Evolutionary conservation across 2,113 vertebrate species (phyloP).

Genomic region (Chrysemys picta): DNA sequence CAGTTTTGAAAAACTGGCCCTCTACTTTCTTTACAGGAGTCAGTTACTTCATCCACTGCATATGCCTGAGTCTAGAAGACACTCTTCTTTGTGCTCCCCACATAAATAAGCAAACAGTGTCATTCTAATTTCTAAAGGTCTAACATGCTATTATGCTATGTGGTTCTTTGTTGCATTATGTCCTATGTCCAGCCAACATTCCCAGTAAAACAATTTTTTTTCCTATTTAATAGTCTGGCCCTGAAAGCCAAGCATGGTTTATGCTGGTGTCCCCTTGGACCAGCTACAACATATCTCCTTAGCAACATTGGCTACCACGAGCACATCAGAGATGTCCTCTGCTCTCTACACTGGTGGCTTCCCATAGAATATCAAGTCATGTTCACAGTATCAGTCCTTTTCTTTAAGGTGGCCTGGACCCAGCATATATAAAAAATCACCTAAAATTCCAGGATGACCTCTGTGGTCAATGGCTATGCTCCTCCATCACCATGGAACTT

Average conservation of each 20-base stretch:
- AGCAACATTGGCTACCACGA: rapidly evolving
- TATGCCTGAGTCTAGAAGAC: not conserved
- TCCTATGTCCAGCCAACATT: not conserved
- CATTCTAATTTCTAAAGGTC: not conserved
- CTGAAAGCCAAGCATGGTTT: not conserved
- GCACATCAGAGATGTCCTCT: not conserved
- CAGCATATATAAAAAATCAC: not conserved
- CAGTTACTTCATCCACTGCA: not conserved
- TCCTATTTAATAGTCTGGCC: not conserved
- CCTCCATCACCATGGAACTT: not conserved
- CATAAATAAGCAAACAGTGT: not conserved
- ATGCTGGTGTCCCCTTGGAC: not conserved
- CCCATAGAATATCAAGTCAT: rapidly evolving
- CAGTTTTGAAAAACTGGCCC: too few species aligned
- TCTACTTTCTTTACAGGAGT: not conserved
- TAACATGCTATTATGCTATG: not conserved
- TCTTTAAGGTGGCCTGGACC: rapidly evolving
- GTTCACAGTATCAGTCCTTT: not conserved
- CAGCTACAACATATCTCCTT: rapidly evolving
- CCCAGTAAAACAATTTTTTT: not conserved
- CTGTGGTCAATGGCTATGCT: not conserved
- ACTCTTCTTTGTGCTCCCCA: rapidly evolving
- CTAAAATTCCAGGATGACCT: not conserved
- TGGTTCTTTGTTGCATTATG: not conserved
- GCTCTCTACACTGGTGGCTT: rapidly evolving